Base-by-base conservation (phyloP, 2,888 invertebrate species). In the Lasioglossum zephyrum region DNA sequence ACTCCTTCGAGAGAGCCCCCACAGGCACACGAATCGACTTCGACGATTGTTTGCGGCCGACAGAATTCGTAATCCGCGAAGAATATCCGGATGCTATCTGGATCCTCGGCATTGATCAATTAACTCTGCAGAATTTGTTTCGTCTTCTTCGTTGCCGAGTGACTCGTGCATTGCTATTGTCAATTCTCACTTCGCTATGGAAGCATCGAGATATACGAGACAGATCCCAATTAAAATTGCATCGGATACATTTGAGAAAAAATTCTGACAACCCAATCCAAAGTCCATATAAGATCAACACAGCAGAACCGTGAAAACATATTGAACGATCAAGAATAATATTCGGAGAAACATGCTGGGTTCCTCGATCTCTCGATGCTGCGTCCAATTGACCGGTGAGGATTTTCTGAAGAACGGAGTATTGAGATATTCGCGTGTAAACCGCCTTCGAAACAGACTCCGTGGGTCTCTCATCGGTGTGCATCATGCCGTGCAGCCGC, bases 371-470 rank as follows among this genome's bases (percentile, higher is more conserved):
- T 22, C 53, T 8, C 22, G 53, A 53, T 22, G 9, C 53, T 53
- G 53, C 22, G 53, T 53, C 53, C 53, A 22, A 22, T n/a, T 53
- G 9, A 9, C 53, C 53, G 4, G 63, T 4, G 26, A 31, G 63
- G 63, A 63, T 63, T 63, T 63, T 63, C 16, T 63, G 31, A 0
- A 16, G 63, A 31, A 31, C 69, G 39, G 13, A n/a, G 41, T 1
- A 69, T 69, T 69, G 69, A 69, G 69, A 69, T 69, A 69, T 69
- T 69, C 69, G 69, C 69, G 69, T 69, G 69, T 39, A 39, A 39
- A 69, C n/a, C 41, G 39, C 41, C 69, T 69, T 41, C 66, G 66
- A n/a, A 41, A 22, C 36, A n/a, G 18, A n/a, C 69, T 69, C 69
- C n/a, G 39, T 22, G 8, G 41, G 36, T 39, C 66, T 18, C 66